Evolutionary conservation across 1,140 invertebrate genomes (phyloP).

Genomic region (Ganaspis sp.): DNA sequence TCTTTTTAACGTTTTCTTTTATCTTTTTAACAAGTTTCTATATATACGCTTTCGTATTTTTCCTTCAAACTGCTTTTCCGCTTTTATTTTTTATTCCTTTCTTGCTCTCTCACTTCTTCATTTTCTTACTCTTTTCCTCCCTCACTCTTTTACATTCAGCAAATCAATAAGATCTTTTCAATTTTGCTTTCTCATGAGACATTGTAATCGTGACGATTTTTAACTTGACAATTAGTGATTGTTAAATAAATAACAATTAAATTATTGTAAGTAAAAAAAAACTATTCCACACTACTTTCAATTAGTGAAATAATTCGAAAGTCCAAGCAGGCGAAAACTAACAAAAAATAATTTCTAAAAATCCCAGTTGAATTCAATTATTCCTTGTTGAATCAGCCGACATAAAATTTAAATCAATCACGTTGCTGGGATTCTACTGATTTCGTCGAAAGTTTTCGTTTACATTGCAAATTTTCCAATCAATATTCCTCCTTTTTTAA

Average conservation of each 20-base stretch:
- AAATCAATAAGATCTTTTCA: not conserved
- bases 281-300: not conserved
- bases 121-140: not conserved
- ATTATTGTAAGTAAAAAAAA: no score
- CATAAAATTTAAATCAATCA: not conserved
- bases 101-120: not conserved
- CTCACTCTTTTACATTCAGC: not conserved
- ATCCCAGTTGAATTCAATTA: not conserved
- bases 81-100: conserved; percentile 11
- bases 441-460: not conserved
- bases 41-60: not conserved
- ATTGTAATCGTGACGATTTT: no score
- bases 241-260: not conserved
- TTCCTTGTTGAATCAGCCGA: not conserved
- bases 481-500: not conserved
- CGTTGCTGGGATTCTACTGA: not conserved
- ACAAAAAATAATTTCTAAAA: no score
- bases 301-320: not conserved
- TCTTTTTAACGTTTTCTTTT: not conserved
- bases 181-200: no score
- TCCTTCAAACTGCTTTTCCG: conserved; percentile 1
- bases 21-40: conserved; percentile 20
- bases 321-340: not conserved
- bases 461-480: not conserved
- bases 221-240: not conserved